Evolutionary conservation across 2,888 invertebrate genomes (phyloP).

Genomic region (Agrotis ipsilon): DNA sequence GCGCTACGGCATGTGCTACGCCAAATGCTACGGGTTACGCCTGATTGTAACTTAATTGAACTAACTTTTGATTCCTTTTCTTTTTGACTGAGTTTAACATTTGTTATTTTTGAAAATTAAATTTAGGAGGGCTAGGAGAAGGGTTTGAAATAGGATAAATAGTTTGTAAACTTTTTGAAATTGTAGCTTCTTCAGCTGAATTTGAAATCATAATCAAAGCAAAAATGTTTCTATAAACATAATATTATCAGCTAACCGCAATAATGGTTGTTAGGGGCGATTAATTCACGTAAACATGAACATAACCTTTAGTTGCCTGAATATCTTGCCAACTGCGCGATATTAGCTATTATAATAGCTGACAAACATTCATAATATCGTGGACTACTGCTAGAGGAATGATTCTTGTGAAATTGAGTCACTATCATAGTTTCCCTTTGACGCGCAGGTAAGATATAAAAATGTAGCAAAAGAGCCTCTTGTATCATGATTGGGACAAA

Average conservation of each 20-base stretch:
- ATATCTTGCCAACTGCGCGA: neutral
- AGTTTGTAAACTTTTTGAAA: neutral
- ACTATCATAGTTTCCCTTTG: neutral
- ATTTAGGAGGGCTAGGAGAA: neutral
- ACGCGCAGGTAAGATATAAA: neutral
- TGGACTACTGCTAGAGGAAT: neutral
- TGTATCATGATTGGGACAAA: neutral
- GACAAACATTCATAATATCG: neutral
- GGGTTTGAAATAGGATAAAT: neutral
- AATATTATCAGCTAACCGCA: neutral
- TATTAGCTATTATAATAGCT: neutral
- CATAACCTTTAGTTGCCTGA: neutral
- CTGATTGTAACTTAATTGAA: neutral
- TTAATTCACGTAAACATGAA: neutral
- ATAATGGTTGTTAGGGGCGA: slow-evolving; percentile 10
- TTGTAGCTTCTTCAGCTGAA: neutral
- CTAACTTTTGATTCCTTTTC: neutral
- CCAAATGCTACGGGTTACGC: slow-evolving; percentile 34
- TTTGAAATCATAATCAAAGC: neutral
- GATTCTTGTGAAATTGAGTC: neutral
- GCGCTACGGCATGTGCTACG: slow-evolving; percentile 31
- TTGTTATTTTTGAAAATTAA: too few relatives aligned
- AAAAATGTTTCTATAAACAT: neutral
- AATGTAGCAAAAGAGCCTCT: neutral
- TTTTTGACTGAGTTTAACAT: neutral